phyloP scores from a whole-genome alignment of 2,888 invertebrate genomes.

The Nowickia ferox region DNA sequence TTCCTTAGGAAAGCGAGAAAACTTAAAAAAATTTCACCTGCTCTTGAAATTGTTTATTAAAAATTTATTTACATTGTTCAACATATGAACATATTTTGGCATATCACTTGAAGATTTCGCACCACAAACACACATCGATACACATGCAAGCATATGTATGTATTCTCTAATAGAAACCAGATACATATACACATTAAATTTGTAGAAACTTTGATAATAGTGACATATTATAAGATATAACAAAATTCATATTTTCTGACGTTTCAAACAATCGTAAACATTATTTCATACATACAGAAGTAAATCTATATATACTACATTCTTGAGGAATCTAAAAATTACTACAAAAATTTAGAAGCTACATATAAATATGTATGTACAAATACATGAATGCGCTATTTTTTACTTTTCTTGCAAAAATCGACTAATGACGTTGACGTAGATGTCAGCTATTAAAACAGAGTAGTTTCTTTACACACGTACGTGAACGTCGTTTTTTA shows the following conservation, averaged over 20 bases:
- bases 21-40: neutral
- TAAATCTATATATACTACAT: too few relatives aligned
- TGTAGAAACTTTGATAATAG: too few relatives aligned
- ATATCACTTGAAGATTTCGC: neutral
- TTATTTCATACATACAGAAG: too few relatives aligned
- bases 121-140: too few relatives aligned
- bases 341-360: too few relatives aligned
- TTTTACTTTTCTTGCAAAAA: conserved; percentile 25
- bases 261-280: too few relatives aligned
- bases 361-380: neutral
- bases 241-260: too few relatives aligned
- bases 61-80: neutral
- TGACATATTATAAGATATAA: too few relatives aligned
- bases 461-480: conserved; percentile 64
- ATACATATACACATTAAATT: too few relatives aligned
- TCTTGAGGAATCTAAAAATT: too few relatives aligned
- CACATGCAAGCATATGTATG: too few relatives aligned
- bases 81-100: conserved; percentile 9
- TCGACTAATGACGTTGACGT: conserved; percentile 53
- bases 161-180: too few relatives aligned
- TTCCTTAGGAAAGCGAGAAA: neutral
- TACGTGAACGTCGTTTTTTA: conserved; percentile 63
- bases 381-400: neutral
- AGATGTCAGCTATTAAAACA: conserved; percentile 60
- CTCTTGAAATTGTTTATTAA: neutral